These are phyloP conservation scores for Mandrillus leucophaeus DNA, from an alignment of 2,113 vertebrate genomes.

Conservation along the genomic window DNA sequence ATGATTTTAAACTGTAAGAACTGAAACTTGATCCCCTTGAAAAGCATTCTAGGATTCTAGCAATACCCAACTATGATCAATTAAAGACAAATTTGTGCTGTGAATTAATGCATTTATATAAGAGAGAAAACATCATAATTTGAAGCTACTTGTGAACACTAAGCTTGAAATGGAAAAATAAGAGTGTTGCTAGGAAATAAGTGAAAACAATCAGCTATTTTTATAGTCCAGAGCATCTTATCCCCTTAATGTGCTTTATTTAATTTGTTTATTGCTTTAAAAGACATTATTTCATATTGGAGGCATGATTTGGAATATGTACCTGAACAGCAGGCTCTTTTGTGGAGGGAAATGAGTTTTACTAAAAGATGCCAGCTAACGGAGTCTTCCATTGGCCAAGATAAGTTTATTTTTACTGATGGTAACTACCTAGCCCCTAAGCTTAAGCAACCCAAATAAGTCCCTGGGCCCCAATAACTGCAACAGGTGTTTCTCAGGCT, in stretches of 20 bases:
- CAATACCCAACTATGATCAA: neutral
- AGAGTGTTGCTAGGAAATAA: neutral
- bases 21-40: neutral
- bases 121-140: neutral
- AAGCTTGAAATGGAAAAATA: neutral
- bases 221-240: neutral
- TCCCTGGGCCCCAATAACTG: neutral
- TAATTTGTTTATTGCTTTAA: neutral
- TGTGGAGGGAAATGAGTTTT: neutral
- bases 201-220: conserved; percentile 8
- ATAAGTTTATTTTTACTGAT: neutral
- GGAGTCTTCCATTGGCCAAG: neutral
- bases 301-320: neutral
- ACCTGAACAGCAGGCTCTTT: neutral
- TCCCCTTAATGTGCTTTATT: neutral
- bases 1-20: conserved; percentile 13
- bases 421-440: neutral
- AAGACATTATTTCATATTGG: neutral
- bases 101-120: neutral
- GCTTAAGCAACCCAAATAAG: neutral
- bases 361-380: conserved; percentile 3
- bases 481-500: conserved; percentile 62
- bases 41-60: neutral
- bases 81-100: neutral
- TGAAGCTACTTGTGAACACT: conserved; percentile 42